Evolutionary conservation across 2,797 vertebrate species (phyloP), one percentile per base, ranked within the genome.

Genomic region (Enteromius viviparus): DNA sequence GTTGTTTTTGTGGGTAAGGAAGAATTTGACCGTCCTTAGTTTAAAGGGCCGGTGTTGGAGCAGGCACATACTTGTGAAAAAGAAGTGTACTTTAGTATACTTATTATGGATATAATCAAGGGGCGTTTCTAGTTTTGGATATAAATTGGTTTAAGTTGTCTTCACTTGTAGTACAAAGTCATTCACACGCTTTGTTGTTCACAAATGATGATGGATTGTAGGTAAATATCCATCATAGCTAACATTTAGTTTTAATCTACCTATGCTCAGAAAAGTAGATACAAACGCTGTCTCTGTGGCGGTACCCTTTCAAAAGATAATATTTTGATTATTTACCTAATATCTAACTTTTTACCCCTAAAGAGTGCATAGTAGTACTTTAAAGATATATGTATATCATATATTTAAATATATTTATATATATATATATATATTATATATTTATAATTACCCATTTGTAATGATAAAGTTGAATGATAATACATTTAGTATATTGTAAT

Each of bases 11-110:
- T 23, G 51, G 49, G 11, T 23, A 58, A 40, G 7, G n/a, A 17
- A 84, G 19, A n/a, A 65, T 42, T 79, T 32, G 62, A 66, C 69
- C 55, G 47, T 64, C 74, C 77, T 84, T n/a, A 79, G 45, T 66
- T 66, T 76, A 51, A 62, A 78, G 74, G 81, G 55, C 69, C 78
- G 75, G 15, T 32, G 82, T 58, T 85, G 78, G 70, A 23, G 42
- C 55, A 29, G 45, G 55, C 37, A 6, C 29, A n/a, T 2, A 11
- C 71, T 75, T n/a, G 19, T 15, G 49, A 23, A 75, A 74, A 55
- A 74, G 3, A 53, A 34, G 1, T 12, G 32, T 10, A 74, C 29
- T n/a, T 7, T 53, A 34, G 29, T 11, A 53, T 74, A 11, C 3
- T 49, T 19, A 49, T 32, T 64, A 32, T 29, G n/a, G 6, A 29